A percentile compares a stretch with the other conserved stretches of the same genome.
Evolutionary conservation across 2,113 vertebrate genomes (phyloP).

Genomic region (Myanophis thanlyinensis): DNA sequence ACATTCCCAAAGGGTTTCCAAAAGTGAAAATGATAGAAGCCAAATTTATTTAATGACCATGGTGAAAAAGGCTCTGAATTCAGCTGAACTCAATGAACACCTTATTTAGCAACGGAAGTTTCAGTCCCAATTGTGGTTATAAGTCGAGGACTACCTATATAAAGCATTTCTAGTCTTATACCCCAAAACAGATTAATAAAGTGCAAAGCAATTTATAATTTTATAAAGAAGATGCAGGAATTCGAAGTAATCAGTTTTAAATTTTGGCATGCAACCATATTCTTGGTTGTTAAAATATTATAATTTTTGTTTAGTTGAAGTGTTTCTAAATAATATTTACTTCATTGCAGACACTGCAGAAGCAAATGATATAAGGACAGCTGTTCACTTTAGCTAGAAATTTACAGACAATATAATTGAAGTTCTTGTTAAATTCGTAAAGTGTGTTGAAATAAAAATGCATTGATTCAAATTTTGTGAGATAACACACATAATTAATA

Average conservation of each 20-base stretch:
- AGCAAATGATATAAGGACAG: background rate
- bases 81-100: background rate
- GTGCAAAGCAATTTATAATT: background rate
- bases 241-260: background rate
- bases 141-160: background rate
- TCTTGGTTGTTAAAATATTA: background rate
- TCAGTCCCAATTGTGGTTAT: background rate
- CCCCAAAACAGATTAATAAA: background rate
- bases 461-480: background rate
- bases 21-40: background rate
- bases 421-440: background rate
- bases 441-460: background rate
- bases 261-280: background rate
- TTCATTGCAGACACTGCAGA: background rate
- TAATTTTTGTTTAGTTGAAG: background rate
- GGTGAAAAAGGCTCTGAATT: background rate
- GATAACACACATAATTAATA: background rate
- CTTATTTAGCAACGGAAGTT: background rate
- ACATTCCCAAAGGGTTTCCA: background rate
- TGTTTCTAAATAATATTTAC: background rate
- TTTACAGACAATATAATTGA: slow-evolving; percentile 6
- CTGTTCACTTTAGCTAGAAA: background rate
- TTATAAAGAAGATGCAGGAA: background rate
- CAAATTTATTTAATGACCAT: background rate
- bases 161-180: background rate